Conservation (phyloP, 1,140 invertebrate genomes). For the Lepidurus packardi region DNA sequence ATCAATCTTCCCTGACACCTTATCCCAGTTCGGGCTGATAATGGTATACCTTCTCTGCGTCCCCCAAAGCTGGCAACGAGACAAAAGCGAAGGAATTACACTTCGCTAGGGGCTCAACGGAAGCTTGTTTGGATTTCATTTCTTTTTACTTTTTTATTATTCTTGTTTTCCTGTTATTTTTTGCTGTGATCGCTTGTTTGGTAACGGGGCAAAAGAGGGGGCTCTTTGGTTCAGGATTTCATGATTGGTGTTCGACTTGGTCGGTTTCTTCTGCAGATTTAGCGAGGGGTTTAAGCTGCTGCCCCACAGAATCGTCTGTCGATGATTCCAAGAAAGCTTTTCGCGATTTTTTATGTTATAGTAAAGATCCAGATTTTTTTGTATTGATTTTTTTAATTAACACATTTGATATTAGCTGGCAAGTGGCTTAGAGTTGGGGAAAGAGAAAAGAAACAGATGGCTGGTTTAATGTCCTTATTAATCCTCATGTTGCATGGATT, state of each 20-base stretch:
- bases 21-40: neutral
- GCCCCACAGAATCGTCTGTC: neutral
- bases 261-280: neutral
- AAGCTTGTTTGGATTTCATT: neutral
- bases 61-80: neutral
- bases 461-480: no score
- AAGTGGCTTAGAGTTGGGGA: no score
- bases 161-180: neutral
- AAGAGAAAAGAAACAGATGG: no score
- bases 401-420: neutral
- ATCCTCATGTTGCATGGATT: no score
- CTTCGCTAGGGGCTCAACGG: neutral
- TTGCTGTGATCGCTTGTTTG: neutral
- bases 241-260: neutral
- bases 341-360: neutral
- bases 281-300: neutral
- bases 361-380: neutral
- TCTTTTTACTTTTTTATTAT: neutral
- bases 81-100: neutral
- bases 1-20: constrained; percentile 8
- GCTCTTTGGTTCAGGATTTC: neutral
- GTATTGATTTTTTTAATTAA: neutral
- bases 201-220: neutral
- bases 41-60: neutral
- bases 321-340: neutral